Base-by-base conservation (phyloP, 64 coral and sea anemone species). In the Montipora capricornis region DNA sequence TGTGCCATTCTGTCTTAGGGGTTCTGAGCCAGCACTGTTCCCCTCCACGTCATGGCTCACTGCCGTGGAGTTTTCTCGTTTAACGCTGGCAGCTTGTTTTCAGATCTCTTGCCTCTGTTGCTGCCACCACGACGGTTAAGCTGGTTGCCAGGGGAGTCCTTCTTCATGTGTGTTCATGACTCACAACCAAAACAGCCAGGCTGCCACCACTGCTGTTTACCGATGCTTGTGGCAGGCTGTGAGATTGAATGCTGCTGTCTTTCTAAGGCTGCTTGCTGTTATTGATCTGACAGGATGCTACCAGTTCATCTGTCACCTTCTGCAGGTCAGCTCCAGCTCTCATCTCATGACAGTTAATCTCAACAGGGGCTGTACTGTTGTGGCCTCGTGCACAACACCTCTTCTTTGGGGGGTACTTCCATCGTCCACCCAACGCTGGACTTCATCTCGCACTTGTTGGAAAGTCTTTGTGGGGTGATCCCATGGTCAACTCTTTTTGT, bases 41-140 rank as follows among this genome's bases (percentile, higher is more conserved):
- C 44, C 49, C 89, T 91, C 66, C 80, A 91, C 50, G 24, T 66
- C 80, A 46, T 60, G 79, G 79, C 79, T 91, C 68, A 91, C 69
- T 83, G 90, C 79, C 6, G 37, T 62, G 80, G 80, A 91, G 79
- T 10, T 0, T 50, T 91, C 48, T 52, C 51, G 11, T 91, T 91
- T 83, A 51, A 82, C 0, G 75, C 9, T 22, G 73, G 24, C 58
- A 7, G 10, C 81, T 68, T 17, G 7, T 46, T 46, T 24, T 3
- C 5, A 0, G 14, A 14, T 67, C 45, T 45, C 69, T 9, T 69
- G 26, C 48, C 11, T 44, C 3, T 57, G 15, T 15, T 75, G 66
- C 58, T 47, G 8, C 4, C 26, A 29, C 26, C 26, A 29, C 0
- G 13, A 22, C 60, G 55, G 16, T 58, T 91, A 8, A 6, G 5